Evolutionary conservation across 2,888 invertebrate genomes (phyloP).

Genomic region (Digitonthophagus gazella): DNA sequence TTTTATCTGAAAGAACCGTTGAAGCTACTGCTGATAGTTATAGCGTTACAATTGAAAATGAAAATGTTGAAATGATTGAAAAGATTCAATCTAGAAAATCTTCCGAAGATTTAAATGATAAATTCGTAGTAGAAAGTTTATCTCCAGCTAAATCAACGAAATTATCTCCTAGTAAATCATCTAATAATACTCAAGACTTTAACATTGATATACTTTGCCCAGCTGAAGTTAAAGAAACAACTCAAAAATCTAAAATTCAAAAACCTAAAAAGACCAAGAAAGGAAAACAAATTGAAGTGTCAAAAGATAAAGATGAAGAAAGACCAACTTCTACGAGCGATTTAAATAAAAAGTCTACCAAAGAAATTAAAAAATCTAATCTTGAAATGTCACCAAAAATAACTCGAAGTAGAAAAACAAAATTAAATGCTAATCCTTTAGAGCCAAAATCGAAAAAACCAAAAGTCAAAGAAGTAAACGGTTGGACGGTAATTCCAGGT

Average conservation of each 20-base stretch:
- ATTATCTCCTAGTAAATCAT: not conserved
- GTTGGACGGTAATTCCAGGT: not conserved
- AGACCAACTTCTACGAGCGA: not conserved
- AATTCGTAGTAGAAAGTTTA: not conserved
- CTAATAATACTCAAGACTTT: not conserved
- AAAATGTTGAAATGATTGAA: not conserved
- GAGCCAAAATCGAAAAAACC: too few species aligned
- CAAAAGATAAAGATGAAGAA: not conserved
- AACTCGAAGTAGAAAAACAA: too few species aligned
- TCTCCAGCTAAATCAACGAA: conserved; percentile 1
- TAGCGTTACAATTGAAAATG: too few species aligned
- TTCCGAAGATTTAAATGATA: not conserved
- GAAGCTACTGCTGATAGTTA: not conserved
- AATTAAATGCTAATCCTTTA: too few species aligned
- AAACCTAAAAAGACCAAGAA: not conserved
- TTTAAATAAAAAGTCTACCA: not conserved
- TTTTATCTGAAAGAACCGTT: not conserved
- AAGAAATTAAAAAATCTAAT: not conserved
- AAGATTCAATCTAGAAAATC: not conserved
- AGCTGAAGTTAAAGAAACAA: conserved; percentile 15
- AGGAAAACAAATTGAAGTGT: not conserved
- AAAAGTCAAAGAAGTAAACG: too few species aligned
- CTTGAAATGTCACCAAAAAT: too few species aligned
- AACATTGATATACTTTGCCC: not conserved
- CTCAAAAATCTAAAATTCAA: conserved; percentile 1